Conservation (phyloP, 1,140 invertebrate genomes). For the Nasonia longicornis region DNA sequence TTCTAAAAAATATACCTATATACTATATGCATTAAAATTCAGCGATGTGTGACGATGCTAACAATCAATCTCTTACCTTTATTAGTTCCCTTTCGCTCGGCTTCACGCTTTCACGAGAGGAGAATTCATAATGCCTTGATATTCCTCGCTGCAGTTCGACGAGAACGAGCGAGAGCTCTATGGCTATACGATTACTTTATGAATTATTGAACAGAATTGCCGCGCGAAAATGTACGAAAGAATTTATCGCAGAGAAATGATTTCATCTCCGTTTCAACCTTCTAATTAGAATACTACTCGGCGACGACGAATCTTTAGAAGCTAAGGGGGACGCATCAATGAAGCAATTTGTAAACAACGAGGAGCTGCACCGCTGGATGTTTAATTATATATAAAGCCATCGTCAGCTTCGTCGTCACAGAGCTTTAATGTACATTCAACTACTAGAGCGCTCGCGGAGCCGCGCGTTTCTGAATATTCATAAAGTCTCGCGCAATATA, state of each 20-base stretch:
- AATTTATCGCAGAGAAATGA: not conserved
- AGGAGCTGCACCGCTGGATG: not conserved
- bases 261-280: not conserved
- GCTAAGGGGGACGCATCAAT: not conserved
- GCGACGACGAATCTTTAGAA: too few species aligned
- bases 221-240: not conserved
- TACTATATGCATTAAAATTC: not conserved
- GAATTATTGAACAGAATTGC: constrained; percentile 27
- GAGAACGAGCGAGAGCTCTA: not conserved
- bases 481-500: constrained; percentile 20
- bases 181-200: constrained; percentile 7
- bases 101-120: constrained; percentile 28
- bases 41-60: not conserved
- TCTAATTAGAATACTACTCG: too few species aligned
- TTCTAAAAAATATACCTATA: too few species aligned
- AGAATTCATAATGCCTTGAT: constrained; percentile 23
- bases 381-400: constrained; percentile 16
- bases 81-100: constrained; percentile 9
- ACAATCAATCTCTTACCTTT: constrained; percentile 5
- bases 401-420: not conserved
- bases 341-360: constrained; percentile 20
- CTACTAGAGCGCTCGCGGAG: not conserved
- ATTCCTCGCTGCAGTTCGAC: not conserved
- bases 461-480: constrained; percentile 11
- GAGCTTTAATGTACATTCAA: not conserved